Conservation (phyloP, 2,888 invertebrate species). For the Yponomeuta plumbellus region DNA sequence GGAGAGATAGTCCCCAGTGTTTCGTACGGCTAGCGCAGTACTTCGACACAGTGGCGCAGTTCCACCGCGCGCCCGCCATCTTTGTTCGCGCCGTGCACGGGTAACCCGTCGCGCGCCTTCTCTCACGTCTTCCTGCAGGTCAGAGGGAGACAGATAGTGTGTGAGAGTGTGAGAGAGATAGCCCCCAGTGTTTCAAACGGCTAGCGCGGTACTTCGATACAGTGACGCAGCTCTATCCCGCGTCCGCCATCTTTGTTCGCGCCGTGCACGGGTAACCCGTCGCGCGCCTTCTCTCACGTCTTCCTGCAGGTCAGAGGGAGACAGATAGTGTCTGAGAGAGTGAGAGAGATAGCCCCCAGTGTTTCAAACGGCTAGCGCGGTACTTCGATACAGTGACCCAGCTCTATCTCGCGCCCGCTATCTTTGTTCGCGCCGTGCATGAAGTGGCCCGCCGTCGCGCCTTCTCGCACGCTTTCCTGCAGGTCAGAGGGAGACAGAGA, state of each 20-base stretch:
- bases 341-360: too few species aligned
- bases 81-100: slow-evolving; percentile 90
- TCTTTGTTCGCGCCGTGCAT: slow-evolving; percentile 79
- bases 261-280: slow-evolving; percentile 90
- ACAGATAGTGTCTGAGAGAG: too few species aligned
- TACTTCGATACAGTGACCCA: slow-evolving; percentile 89
- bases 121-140: slow-evolving; percentile 81
- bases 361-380: too few species aligned
- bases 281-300: slow-evolving; percentile 84
- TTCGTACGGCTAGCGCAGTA: too few species aligned
- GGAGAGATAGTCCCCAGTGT: too few species aligned
- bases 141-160: slow-evolving; percentile 12
- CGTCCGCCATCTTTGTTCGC: slow-evolving; percentile 88
- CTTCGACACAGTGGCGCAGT: slow-evolving; percentile 89
- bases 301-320: slow-evolving; percentile 70
- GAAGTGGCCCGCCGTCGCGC: slow-evolving; percentile 81
- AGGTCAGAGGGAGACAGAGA: slow-evolving; percentile 42
- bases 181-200: too few species aligned
- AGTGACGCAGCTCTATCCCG: slow-evolving; percentile 89
- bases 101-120: slow-evolving; percentile 87
- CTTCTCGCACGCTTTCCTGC: slow-evolving; percentile 82
- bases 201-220: slow-evolving; percentile 90
- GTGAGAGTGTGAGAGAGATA: too few species aligned
- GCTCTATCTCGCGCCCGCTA: slow-evolving; percentile 88
- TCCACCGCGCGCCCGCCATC: slow-evolving; percentile 89